Evolutionary conservation across 2,113 vertebrate species (phyloP), one percentile per base, ranked within the genome.

Genomic region (Chunga burmeisteri): DNA sequence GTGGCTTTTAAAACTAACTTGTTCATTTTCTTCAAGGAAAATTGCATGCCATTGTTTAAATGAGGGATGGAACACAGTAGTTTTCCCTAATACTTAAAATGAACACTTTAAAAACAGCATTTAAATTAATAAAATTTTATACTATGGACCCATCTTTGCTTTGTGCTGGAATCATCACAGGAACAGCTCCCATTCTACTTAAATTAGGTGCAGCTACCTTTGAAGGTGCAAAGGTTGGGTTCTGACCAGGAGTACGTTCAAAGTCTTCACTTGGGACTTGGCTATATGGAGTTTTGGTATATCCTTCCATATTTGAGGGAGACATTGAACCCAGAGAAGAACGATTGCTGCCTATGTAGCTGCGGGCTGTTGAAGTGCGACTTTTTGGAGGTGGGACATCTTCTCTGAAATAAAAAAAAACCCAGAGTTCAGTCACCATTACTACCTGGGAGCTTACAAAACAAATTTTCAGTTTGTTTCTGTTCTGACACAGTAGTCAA

Each of bases 251-350:
- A 40, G 98, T 86, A 25, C 97, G 98, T 26, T 99, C 99, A 46
- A 96, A 99, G 89, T 99, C 99, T 94, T 99, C 99, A 1, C 98
- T 98, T 34, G 99, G 99, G 36, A 99, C 98, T 96, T 99, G 99
- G 97, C 99, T 99, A 42, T 99, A 99, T 42, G 99, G 99, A 73
- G 98, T 93, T 98, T 99, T 99, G 92, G 98, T 95, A 88, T 99
- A 99, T 25, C 99, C 99, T 56, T 99, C 99, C 97, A 99, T 99
- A 97, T 99, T 99, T 88, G 99, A 99, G 22, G 99, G 99, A 17
- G 99, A 99, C 99, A 99, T 99, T 74, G 99, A 99, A 92, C 99
- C 99, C 91, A 99, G 97, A 32, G 99, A 99, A 13, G 99, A 99
- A 86, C 99, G 99, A 97, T 99, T 99, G 97, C 99, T 99, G 95